Conservation (phyloP, 2,797 vertebrate species). For the Chelidonichthys spinosus region DNA sequence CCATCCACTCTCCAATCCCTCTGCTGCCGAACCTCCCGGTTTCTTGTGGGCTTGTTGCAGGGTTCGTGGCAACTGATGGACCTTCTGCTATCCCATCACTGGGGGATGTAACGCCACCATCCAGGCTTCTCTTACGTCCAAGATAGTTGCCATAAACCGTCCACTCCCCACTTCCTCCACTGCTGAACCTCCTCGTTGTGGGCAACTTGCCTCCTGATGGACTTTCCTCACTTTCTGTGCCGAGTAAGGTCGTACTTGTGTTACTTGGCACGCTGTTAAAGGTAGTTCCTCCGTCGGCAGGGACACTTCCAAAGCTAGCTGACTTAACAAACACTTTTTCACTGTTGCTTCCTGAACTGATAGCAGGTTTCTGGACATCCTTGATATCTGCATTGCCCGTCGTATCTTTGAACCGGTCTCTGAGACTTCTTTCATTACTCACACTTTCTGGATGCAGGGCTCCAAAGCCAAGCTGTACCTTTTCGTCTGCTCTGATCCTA, state of each 20-base stretch:
- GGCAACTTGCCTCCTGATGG: neutral
- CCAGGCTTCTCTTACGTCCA: conserved; percentile 1
- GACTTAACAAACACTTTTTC: conserved; percentile 5
- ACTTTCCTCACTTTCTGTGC: neutral
- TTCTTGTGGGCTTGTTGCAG: neutral
- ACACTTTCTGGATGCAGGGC: conserved; percentile 6
- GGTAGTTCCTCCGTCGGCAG: neutral
- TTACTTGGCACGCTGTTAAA: neutral
- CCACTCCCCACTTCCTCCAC: conserved; percentile 27
- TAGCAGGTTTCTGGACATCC: neutral
- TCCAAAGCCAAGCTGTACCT: conserved; percentile 27
- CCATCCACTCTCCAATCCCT: conserved; percentile 26
- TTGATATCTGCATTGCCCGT: neutral
- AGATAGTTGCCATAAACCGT: conserved; percentile 16
- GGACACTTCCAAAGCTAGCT: conserved; percentile 1
- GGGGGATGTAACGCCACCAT: neutral
- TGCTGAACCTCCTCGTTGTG: conserved; percentile 12
- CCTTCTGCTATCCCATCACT: neutral
- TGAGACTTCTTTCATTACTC: neutral
- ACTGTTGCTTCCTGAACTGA: neutral
- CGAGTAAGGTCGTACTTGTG: neutral
- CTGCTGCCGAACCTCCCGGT: conserved; percentile 1
- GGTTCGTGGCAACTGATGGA: neutral
- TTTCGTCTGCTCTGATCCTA: conserved; percentile 21
- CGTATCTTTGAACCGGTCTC: neutral